Evolutionary conservation across 2,113 vertebrate genomes (phyloP).

Genomic region (Rousettus leschenaultii): DNA sequence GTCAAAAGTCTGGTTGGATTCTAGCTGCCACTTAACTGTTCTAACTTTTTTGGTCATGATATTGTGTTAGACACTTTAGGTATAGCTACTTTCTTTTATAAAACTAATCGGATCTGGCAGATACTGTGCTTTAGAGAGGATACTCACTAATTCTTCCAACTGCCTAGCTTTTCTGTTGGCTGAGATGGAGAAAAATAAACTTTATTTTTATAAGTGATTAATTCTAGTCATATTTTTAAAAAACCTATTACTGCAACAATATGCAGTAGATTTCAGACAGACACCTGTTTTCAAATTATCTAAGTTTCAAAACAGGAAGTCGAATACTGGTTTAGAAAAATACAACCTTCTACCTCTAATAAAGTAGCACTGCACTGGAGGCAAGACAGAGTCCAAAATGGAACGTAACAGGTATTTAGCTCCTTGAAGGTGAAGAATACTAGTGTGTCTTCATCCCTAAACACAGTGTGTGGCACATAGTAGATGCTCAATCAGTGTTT

Average conservation of each 20-base stretch:
- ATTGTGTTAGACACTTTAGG: neutral
- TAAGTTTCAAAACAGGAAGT: neutral
- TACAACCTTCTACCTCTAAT: neutral
- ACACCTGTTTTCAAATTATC: neutral
- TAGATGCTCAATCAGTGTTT: neutral
- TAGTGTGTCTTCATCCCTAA: neutral
- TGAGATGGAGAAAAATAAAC: neutral
- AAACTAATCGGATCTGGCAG: neutral
- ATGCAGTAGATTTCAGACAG: neutral
- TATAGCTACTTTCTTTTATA: neutral
- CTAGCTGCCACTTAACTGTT: neutral
- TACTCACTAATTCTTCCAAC: neutral
- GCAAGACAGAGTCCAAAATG: neutral
- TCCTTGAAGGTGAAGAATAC: neutral
- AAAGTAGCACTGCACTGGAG: neutral
- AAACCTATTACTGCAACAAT: neutral
- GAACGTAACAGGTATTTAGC: neutral
- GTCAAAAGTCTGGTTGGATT: neutral
- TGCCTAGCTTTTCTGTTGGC: neutral
- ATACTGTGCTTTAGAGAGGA: neutral
- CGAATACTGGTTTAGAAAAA: neutral
- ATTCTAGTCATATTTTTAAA: neutral
- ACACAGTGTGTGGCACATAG: neutral
- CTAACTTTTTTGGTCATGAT: neutral
- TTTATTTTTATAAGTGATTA: constrained; percentile 24